These are phyloP conservation scores for Caenorhabditis brenneri DNA, from an alignment of 1,140 invertebrate genomes.

Conservation along the genomic window DNA sequence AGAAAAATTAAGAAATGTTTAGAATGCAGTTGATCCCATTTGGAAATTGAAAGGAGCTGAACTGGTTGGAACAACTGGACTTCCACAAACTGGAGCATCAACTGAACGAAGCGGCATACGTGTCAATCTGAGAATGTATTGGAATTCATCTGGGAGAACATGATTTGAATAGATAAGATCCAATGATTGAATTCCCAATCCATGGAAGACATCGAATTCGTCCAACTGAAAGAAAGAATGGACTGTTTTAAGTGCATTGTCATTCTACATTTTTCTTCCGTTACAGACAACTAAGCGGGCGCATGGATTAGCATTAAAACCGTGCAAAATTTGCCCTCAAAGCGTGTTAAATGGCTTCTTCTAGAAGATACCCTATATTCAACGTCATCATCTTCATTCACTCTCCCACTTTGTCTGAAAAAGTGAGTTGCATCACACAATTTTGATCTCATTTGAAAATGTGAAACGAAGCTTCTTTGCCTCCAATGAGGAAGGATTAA, in stretches of 20 bases:
- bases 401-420: not conserved
- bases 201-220: constrained; percentile 51
- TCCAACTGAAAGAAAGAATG: constrained; percentile 35
- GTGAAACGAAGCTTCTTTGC: not conserved
- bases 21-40: constrained; percentile 11
- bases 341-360: not conserved
- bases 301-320: constrained; percentile 36
- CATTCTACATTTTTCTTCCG: not conserved
- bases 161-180: not conserved
- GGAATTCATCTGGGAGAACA: constrained; percentile 19
- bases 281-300: not conserved
- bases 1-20: not conserved
- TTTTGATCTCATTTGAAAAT: not conserved
- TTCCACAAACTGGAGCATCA: constrained; percentile 18
- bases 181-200: constrained; percentile 34
- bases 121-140: not conserved
- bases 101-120: constrained; percentile 22
- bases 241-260: not conserved
- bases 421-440: not conserved
- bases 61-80: not conserved
- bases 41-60: not conserved
- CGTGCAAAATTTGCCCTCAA: not conserved
- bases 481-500: not conserved
- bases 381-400: not conserved
- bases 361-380: not conserved